Percentiles rank a stretch among this genome's conserved stretches.
phyloP scores from a whole-genome alignment of 2,888 invertebrate genomes.

The Trypoxylon attenuatum region DNA sequence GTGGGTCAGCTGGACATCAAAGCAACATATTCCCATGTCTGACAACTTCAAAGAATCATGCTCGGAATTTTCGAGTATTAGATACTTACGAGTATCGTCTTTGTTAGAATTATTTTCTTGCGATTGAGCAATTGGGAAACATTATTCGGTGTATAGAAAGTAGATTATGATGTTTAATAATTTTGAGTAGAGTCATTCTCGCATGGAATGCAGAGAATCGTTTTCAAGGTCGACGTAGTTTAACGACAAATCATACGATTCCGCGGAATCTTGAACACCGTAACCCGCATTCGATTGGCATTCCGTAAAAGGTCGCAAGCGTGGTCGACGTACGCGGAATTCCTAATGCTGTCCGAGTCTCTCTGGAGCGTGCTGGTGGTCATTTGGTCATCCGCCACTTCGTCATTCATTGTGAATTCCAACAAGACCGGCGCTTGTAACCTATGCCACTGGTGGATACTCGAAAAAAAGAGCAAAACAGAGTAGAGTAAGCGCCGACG shows the following conservation, averaged over 20 bases:
- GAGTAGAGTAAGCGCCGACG: neutral
- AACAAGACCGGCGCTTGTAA: conserved; percentile 41
- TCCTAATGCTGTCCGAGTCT: conserved; percentile 53
- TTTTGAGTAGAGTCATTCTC: too few species aligned
- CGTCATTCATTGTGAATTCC: conserved; percentile 58
- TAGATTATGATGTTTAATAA: too few species aligned
- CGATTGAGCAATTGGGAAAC: too few species aligned
- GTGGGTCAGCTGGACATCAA: too few species aligned
- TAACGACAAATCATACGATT: conserved; percentile 20
- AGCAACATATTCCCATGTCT: too few species aligned
- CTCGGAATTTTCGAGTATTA: too few species aligned
- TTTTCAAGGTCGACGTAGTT: conserved; percentile 38
- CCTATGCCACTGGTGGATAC: conserved; percentile 30
- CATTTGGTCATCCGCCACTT: too few species aligned
- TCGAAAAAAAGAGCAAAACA: conserved; percentile 14
- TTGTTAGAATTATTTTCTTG: too few species aligned
- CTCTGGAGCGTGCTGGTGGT: conserved; percentile 14
- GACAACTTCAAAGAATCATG: too few species aligned
- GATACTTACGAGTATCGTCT: too few species aligned
- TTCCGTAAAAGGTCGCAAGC: conserved; percentile 55
- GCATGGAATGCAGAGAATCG: too few species aligned
- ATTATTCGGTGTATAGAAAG: too few species aligned
- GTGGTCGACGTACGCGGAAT: conserved; percentile 58
- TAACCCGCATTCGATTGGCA: conserved; percentile 56
- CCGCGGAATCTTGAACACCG: conserved; percentile 48